A percentile compares a stretch with the other conserved stretches of the same genome.
These are phyloP conservation scores for Lerema accius DNA, from an alignment of 1,140 invertebrate genomes.

Conservation along the genomic window DNA sequence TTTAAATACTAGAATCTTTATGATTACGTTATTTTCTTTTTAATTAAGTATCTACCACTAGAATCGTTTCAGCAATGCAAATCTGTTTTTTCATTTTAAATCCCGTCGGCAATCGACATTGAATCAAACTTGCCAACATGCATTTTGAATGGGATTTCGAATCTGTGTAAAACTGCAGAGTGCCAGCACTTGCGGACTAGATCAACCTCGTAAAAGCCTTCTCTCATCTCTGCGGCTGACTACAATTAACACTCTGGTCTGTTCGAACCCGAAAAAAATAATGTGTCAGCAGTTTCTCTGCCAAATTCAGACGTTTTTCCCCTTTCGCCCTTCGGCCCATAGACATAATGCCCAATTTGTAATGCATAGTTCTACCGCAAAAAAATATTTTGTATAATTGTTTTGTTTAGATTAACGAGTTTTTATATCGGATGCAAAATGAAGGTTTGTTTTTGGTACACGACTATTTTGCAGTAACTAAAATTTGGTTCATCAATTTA, in stretches of 20 bases:
- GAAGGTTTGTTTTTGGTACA: no score
- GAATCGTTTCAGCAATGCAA: no score
- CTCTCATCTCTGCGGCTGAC: slow-evolving; percentile 44
- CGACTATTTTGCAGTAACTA: no score
- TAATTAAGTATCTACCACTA: no score
- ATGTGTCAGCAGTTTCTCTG: slow-evolving; percentile 51
- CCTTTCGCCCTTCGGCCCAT: slow-evolving; percentile 37
- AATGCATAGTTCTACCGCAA: slow-evolving; percentile 34
- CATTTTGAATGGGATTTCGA: slow-evolving; percentile 12
- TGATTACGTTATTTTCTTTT: no score
- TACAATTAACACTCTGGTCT: slow-evolving; percentile 59
- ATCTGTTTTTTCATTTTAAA: no score
- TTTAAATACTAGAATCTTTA: no score
- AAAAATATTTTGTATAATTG: slow-evolving; percentile 30
- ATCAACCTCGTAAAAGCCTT: slow-evolving; percentile 47
- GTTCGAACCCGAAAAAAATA: slow-evolving; percentile 44
- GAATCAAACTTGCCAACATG: not conserved
- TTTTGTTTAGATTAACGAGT: no score
- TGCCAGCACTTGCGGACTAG: slow-evolving; percentile 44
- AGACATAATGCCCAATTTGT: no score
- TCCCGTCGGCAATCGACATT: no score
- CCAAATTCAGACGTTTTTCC: slow-evolving; percentile 45
- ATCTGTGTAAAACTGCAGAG: slow-evolving; percentile 18
- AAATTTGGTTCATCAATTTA: no score
- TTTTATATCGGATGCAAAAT: no score